Base-by-base conservation (phyloP, 2,888 invertebrate genomes). In the Rhodophaea formosa region DNA sequence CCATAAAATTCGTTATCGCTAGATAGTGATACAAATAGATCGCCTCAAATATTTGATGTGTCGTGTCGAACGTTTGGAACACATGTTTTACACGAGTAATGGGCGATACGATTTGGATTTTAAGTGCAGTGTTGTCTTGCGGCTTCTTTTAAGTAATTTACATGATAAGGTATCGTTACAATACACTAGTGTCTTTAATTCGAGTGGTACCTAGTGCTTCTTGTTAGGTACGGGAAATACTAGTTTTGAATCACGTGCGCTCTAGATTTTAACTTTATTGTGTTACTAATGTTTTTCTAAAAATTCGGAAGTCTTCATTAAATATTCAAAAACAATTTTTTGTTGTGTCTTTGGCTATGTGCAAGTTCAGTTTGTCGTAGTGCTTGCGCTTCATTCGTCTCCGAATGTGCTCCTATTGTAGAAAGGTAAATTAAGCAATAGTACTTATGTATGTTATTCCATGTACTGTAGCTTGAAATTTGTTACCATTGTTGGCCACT, bases 1-100 rank as follows among this genome's bases (percentile, higher is more conserved):
- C 69, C 75, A 69, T 73, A 76, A 82, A 87, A 86, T 85, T 82
- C 30, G 60, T 65, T 65, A 65, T 65, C 65, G 58, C 64, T 59
- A 59, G 79, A 79, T 77, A 79, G 70, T 69, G 72, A 73, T 70
- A 79, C 76, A 78, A 79, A 80, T 67, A 79, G 70, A 75, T 71
- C 69, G 67, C 70, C 63, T 64, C 79, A 81, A 79, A 86, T 86
- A 84, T 86, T 86, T 81, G 66, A 70, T 63, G 70, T 72, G 64
- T 63, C 68, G 68, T 71, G 73, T 74, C 59, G 57, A 58, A 65
- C 60, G 59, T 60, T 66, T 61, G 71, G 72, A 63, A 82, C 79
- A 79, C 79, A 78, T 84, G 85, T 84, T 81, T 75, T 76, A 84
- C 84, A 81, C 69, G 77, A 58, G 58, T 62, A 59, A 59, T 63